Conservation (phyloP, 2,797 vertebrate genomes). For the Sternarchorhynchus goeldii region DNA sequence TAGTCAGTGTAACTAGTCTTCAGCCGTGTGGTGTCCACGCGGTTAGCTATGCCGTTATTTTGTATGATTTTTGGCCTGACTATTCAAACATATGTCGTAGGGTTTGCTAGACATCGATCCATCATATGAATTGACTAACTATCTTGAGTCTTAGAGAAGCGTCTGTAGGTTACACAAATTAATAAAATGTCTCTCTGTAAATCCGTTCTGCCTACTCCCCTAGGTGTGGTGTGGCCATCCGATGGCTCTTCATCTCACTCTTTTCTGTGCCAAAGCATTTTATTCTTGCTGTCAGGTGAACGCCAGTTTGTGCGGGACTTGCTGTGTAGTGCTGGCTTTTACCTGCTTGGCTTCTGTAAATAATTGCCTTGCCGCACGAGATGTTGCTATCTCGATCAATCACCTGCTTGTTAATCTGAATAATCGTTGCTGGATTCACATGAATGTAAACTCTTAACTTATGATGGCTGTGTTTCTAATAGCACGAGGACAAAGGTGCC, state of each 20-base stretch:
- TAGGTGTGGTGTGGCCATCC: constrained; percentile 37
- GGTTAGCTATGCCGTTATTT: neutral
- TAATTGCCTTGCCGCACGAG: neutral
- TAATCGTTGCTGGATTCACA: too few relatives aligned
- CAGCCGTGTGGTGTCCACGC: neutral
- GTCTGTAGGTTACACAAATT: neutral
- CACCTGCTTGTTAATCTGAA: too few relatives aligned
- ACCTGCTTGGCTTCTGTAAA: neutral
- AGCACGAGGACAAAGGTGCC: neutral
- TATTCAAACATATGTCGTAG: neutral
- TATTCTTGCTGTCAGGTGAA: constrained; percentile 49
- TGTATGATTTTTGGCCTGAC: neutral
- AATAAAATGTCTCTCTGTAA: neutral
- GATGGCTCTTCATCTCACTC: constrained; percentile 59
- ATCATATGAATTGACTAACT: neutral
- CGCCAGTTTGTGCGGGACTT: constrained; percentile 25
- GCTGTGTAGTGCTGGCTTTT: constrained; percentile 11
- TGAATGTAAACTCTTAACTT: neutral
- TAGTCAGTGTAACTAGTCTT: neutral
- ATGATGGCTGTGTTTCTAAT: neutral
- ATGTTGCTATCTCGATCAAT: neutral
- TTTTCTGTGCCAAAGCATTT: constrained; percentile 55
- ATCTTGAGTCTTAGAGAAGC: neutral
- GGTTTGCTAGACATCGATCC: neutral
- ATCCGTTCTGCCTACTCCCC: neutral